A percentile compares a stretch with the other conserved stretches of the same genome.
phyloP scores from a whole-genome alignment of 64 coral and sea anemone species.

The Anthopleura sola region DNA sequence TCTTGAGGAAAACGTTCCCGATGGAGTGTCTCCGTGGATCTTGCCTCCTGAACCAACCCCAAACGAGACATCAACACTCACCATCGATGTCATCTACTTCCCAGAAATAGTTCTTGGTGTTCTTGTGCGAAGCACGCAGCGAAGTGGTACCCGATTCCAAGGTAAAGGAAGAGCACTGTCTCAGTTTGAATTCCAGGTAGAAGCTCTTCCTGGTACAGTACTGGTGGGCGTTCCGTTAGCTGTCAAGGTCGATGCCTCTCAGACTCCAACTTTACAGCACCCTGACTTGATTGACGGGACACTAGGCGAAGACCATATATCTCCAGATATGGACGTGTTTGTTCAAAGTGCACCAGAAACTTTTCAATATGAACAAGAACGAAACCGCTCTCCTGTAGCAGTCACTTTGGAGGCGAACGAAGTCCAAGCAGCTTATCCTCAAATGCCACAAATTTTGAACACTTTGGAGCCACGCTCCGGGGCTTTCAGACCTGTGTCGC shows the following conservation, averaged over 20 bases:
- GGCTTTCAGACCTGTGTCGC: not conserved
- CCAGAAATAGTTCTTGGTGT: conserved; percentile 24
- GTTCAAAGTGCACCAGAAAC: not conserved
- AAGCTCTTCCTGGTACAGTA: conserved; percentile 18
- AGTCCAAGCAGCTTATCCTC: not conserved
- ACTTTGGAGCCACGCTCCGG: not conserved
- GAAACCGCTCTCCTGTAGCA: conserved; percentile 17
- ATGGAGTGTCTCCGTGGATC: not conserved
- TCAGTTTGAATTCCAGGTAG: conserved; percentile 14
- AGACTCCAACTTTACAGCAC: conserved; percentile 18
- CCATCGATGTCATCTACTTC: not conserved
- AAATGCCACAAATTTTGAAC: not conserved
- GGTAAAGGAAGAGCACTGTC: not conserved
- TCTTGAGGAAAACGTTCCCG: not conserved
- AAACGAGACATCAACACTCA: not conserved
- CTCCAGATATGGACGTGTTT: conserved; percentile 5
- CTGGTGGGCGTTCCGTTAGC: conserved; percentile 2
- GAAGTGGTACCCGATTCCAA: not conserved
- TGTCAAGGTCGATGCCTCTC: conserved; percentile 15
- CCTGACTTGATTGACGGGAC: conserved; percentile 7
- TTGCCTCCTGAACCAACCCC: not conserved
- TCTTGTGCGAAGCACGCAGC: conserved; percentile 15
- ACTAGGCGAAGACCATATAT: not conserved
- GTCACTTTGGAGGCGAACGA: not conserved
- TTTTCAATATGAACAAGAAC: not conserved